Percentiles rank a stretch among this genome's conserved stretches.
Conservation (phyloP, 2,113 vertebrate genomes). For the Callionymus lyra region DNA sequence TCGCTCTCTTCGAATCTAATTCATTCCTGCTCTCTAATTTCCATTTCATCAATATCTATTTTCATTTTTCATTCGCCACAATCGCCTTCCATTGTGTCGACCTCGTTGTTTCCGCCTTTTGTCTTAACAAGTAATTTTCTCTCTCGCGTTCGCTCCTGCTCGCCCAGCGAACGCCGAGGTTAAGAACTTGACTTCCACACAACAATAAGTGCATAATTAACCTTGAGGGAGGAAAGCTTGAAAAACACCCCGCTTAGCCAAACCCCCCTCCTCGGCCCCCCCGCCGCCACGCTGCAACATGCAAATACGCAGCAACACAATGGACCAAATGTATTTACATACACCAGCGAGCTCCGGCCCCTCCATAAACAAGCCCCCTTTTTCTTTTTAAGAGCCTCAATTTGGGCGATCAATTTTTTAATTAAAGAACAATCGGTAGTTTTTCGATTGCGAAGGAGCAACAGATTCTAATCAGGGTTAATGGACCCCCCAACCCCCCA, state of each 20-base stretch:
- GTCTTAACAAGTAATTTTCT: background rate
- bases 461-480: constrained; percentile 35
- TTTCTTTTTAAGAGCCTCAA: constrained; percentile 25
- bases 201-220: constrained; percentile 53
- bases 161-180: constrained; percentile 18
- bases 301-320: constrained; percentile 1
- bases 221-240: constrained; percentile 29
- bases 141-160: constrained; percentile 1
- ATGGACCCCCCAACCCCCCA: too few relatives aligned
- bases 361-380: constrained; percentile 23
- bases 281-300: background rate
- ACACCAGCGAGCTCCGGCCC: background rate
- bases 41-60: too few relatives aligned
- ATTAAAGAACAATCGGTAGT: constrained; percentile 23
- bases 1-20: too few relatives aligned
- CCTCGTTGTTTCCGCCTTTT: too few relatives aligned
- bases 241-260: constrained; percentile 4
- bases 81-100: too few relatives aligned
- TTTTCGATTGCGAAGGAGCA: constrained; percentile 18
- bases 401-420: constrained; percentile 30
- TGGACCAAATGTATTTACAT: background rate
- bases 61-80: too few relatives aligned
- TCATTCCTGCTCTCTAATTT: too few relatives aligned
- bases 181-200: constrained; percentile 39
- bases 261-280: background rate